Conservation (phyloP, 2,797 vertebrate species). For the Anableps anableps region DNA sequence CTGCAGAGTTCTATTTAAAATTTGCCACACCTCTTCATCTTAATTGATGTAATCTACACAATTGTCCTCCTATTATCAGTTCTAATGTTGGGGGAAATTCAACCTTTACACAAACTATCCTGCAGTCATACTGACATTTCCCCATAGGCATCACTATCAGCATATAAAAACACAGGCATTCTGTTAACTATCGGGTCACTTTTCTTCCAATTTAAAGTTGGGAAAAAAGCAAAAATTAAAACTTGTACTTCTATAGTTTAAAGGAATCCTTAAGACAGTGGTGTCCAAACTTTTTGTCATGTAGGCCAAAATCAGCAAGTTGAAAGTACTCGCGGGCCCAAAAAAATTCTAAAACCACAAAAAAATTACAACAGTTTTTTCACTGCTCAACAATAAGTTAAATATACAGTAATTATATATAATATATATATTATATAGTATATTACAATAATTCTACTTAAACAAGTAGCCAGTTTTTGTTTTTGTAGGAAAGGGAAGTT, state of each 20-base stretch:
- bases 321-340: no score
- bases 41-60: neutral
- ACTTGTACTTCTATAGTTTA: neutral
- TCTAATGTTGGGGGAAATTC: neutral
- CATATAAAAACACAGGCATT: neutral
- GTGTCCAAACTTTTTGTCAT: no score
- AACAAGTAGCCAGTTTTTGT: no score
- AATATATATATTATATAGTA: no score
- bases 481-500: no score
- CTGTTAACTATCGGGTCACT: neutral
- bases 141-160: neutral
- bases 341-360: no score
- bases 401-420: no score
- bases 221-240: neutral
- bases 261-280: neutral
- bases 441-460: no score
- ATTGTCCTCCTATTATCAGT: neutral
- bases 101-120: neutral
- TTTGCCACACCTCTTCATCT: neutral
- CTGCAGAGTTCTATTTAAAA: neutral
- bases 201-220: neutral
- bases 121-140: slow-evolving; percentile 12
- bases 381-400: no score
- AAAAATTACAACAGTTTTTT: no score
- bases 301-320: no score